These are phyloP conservation scores for Pelosia muscerda DNA, from an alignment of 2,888 invertebrate genomes.

Conservation along the genomic window DNA sequence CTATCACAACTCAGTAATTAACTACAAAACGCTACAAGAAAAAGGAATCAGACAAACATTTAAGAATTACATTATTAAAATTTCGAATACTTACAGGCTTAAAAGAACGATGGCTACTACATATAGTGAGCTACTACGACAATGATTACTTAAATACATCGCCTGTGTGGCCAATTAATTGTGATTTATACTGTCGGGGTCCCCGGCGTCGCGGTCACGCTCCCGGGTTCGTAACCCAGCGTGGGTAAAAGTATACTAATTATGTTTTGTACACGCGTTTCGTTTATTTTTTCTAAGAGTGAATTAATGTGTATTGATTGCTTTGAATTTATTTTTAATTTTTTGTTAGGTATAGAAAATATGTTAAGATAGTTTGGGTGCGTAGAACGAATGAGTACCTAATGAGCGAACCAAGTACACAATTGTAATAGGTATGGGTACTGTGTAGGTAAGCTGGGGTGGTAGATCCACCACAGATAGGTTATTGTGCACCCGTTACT, in stretches of 20 bases:
- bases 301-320: conserved; percentile 8
- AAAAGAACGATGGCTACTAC: neutral
- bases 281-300: neutral
- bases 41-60: neutral
- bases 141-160: conserved; percentile 17
- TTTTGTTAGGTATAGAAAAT: too few species aligned
- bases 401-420: too few species aligned
- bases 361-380: too few species aligned
- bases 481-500: too few species aligned
- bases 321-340: neutral
- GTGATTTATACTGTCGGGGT: conserved; percentile 41
- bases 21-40: neutral
- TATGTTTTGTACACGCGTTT: conserved; percentile 8
- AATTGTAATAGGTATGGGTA: too few species aligned
- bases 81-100: neutral
- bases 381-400: too few species aligned
- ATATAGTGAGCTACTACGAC: conserved; percentile 9
- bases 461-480: too few species aligned
- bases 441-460: too few species aligned
- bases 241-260: conserved; percentile 22
- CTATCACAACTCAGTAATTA: neutral
- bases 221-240: conserved; percentile 14
- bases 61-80: neutral
- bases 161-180: conserved; percentile 30
- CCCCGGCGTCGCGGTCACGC: conserved; percentile 23